Percentiles rank a stretch among this genome's conserved stretches.
These are phyloP conservation scores for Protonibea diacanthus DNA, from an alignment of 2,797 vertebrate genomes.

Conservation along the genomic window DNA sequence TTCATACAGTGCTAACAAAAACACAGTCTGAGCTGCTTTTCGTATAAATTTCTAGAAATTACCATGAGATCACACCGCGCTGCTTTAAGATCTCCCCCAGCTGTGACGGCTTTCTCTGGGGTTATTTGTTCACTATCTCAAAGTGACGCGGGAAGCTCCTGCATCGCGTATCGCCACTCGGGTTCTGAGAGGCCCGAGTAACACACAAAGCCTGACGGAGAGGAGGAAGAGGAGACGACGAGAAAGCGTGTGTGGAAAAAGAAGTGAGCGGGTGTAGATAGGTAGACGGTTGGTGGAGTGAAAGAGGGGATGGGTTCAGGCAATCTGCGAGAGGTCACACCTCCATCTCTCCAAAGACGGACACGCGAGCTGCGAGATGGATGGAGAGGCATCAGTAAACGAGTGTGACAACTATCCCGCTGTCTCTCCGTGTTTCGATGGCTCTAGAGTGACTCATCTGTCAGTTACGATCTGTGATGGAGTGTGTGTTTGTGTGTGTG, in stretches of 20 bases:
- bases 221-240: not conserved
- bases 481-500: conserved; percentile 12
- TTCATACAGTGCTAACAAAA: conserved; percentile 47
- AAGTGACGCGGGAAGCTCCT: conserved; percentile 42
- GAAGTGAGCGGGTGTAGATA: not conserved
- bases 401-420: conserved; percentile 56
- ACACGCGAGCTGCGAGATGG: conserved; percentile 42
- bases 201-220: conserved; percentile 16
- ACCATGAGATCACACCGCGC: conserved; percentile 47
- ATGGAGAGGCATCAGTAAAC: conserved; percentile 59
- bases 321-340: conserved; percentile 54
- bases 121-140: conserved; percentile 63
- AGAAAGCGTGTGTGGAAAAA: not conserved
- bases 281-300: not conserved
- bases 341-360: conserved; percentile 32
- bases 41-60: conserved; percentile 51
- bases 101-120: conserved; percentile 47
- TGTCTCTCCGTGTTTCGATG: conserved; percentile 31
- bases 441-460: conserved; percentile 54
- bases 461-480: conserved; percentile 48
- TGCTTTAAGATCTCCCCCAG: conserved; percentile 40
- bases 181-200: conserved; percentile 29
- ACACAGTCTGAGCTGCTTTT: conserved; percentile 43
- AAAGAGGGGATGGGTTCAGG: conserved; percentile 34
- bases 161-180: conserved; percentile 9